Base-by-base conservation (phyloP, 2,888 invertebrate species). In the Ceriagrion tenellum region DNA sequence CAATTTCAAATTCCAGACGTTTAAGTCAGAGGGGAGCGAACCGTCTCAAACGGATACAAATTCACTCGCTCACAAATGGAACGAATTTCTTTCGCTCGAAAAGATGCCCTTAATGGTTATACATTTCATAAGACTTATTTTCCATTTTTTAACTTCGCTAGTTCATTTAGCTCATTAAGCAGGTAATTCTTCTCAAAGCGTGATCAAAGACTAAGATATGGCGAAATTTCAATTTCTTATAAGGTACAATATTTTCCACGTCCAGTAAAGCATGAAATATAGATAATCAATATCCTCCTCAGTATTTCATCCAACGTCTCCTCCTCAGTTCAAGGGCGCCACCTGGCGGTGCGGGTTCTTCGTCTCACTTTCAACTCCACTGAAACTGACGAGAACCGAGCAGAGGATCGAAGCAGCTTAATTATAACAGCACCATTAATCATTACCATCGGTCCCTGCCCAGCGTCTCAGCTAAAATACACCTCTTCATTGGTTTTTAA, bases 341-440 rank as follows among this genome's bases (percentile, higher is more conserved):
- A 81, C 81, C 81, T 81, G 81, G 81, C 10, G 81, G 35, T 35
- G 3, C 30, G 13, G 35, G 12, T 35, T 81, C 16, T 35, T 35
- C 35, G 81, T 35, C 81, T 30, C 81, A 81, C 81, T 81, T 81
- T 81, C 81, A 81, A 81, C 81, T 81, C 81, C 81, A 81, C 30
- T 30, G 26, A 35, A 81, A 81, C 30, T 81, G 81, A 81, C 81
- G 35, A 81, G 81, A 81, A 81, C 35, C 81, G 81, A 30, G 81
- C 6, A 35, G 81, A 81, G n/a, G 81, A 35, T 16, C 30, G 35
- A 81, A 81, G 81, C 35, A 81, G 35, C 81, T 81, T 81, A 81
- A 81, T 81, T 81, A 81, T 81, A 81, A 81, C 81, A 81, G 81
- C 35, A 81, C 35, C 81, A 81, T 81, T 81, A 81, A 81, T 81